These are phyloP conservation scores for Ariopsis seemanni DNA, from an alignment of 2,113 vertebrate genomes.

Conservation along the genomic window DNA sequence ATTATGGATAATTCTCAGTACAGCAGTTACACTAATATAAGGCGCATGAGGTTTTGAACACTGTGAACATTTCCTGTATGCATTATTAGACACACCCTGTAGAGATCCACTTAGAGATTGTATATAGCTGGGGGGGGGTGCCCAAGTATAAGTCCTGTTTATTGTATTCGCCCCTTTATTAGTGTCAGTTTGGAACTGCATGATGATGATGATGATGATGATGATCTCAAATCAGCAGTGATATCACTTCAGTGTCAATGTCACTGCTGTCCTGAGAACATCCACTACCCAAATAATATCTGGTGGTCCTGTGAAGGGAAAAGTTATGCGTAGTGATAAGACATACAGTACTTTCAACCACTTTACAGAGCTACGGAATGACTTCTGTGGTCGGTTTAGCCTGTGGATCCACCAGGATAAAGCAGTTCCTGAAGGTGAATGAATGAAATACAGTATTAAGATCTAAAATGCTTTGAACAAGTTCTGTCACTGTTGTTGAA, in stretches of 20 bases:
- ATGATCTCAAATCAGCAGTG: not conserved
- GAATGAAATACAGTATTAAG: not conserved
- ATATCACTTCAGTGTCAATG: not conserved
- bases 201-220: slow-evolving; percentile 7
- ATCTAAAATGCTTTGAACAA: not conserved
- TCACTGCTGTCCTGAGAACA: not conserved
- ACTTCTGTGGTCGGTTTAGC: not conserved
- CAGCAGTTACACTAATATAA: not conserved
- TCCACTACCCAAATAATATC: not conserved
- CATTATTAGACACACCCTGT: no score
- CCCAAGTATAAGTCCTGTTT: not conserved
- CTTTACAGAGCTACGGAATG: not conserved
- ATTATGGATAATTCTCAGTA: slow-evolving; percentile 5
- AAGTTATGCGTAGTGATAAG: not conserved
- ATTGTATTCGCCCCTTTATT: not conserved
- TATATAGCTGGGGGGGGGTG: no score
- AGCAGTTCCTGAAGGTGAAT: not conserved
- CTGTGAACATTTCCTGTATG: not conserved
- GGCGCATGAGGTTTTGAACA: not conserved
- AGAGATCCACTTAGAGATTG: not conserved
- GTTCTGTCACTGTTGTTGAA: not conserved
- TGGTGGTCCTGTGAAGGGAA: not conserved
- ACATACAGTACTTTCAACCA: not conserved
- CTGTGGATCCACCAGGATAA: not conserved
- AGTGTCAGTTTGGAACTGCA: not conserved